Percentiles rank a stretch among this genome's conserved stretches.
phyloP scores from a whole-genome alignment of 2,888 invertebrate genomes.

The Acanthosepion lycidas region DNA sequence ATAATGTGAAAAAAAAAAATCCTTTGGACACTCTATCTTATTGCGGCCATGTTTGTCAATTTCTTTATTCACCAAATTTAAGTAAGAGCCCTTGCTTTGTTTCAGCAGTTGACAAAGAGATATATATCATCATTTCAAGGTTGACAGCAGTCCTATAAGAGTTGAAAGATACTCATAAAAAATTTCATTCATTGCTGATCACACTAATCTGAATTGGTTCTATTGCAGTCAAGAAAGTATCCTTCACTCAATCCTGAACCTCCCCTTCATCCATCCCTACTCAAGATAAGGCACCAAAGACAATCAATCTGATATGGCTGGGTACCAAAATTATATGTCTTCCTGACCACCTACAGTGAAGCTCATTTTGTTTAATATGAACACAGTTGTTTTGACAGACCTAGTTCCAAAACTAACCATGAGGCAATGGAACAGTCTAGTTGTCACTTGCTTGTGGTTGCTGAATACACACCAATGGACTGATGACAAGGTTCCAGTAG shows the following conservation, averaged over 20 bases:
- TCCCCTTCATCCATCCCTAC: not conserved
- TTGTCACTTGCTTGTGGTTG: conserved; percentile 6
- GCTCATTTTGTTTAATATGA: not conserved
- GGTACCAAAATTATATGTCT: conserved; percentile 25
- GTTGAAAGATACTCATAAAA: not conserved
- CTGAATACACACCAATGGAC: not conserved
- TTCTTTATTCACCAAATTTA: not conserved
- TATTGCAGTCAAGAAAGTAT: not conserved
- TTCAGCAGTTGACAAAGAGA: not conserved
- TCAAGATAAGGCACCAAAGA: not conserved
- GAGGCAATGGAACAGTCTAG: not conserved
- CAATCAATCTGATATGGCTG: conserved; percentile 21
- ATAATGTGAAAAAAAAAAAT: too few species aligned
- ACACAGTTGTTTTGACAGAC: not conserved
- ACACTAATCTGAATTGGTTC: not conserved
- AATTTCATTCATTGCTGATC: not conserved
- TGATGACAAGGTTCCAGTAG: not conserved
- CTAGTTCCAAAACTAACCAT: not conserved
- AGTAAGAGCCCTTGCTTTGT: not conserved
- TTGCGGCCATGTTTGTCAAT: not conserved
- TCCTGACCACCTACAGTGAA: not conserved
- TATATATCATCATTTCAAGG: not conserved
- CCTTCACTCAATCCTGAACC: not conserved
- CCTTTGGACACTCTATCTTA: too few species aligned
- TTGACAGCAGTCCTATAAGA: not conserved